Base-by-base conservation (phyloP, 2,113 vertebrate genomes). In the Terrapene triunguis region DNA sequence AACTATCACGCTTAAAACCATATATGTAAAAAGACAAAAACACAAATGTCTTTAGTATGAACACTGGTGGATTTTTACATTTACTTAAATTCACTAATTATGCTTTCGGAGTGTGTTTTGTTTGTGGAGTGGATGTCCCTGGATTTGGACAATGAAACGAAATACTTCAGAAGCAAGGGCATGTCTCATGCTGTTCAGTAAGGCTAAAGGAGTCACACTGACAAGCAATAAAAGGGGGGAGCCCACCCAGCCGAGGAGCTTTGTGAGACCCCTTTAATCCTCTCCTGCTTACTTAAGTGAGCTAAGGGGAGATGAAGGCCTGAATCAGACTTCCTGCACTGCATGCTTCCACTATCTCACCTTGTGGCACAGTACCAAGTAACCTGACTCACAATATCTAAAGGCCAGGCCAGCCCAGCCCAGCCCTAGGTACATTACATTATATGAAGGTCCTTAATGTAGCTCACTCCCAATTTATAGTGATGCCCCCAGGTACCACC, bases 401-500 rank as follows among this genome's bases (percentile, higher is more conserved):
- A n/a, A n/a, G 14, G 62, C 14, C 35, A 69, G 14, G 62, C 13
- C 32, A 65, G 35, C 6, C 62, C 32, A 65, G 35, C 6, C 62
- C 32, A n/a, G 7, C 32, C 35, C 14, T 69, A 17, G 24, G 21
- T 54, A 54, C 53, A 54, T 21, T 54, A 22, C 21, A 2, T 54
- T 54, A 54, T 54, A 54, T 54, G 53, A 22, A 22, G 29, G 29
- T 16, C 59, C 59, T n/a, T 69, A 35, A 35, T 9, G 14, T 17
- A n/a, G 62, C 32, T n/a, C 62, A n/a, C 32, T 69, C 62, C 44
- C 35, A 48, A 12, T 6, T 81, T 50, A 87, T 48, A 86, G 53
- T 5, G 5, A 48, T 0, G 2, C 10, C 54, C 53, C 4, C 53
- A n/a, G 0, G 4, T 3, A 85, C 35, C 80, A 87, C 82, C 80